These are phyloP conservation scores for Verasper variegatus DNA, from an alignment of 2,113 vertebrate species.

Conservation along the genomic window DNA sequence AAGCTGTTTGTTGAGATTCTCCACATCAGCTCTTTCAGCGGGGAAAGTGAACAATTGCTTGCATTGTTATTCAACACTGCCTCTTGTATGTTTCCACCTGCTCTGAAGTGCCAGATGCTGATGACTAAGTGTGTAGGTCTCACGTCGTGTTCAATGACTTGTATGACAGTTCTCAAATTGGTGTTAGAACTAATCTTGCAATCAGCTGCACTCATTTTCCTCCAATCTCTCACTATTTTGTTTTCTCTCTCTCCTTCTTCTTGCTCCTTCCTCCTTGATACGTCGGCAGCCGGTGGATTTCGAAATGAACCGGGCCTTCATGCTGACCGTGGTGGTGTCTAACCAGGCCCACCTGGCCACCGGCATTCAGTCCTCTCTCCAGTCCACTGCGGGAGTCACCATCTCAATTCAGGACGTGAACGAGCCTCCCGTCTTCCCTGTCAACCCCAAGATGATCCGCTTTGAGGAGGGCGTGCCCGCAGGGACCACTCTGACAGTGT, in stretches of 20 bases:
- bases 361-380: constrained; percentile 95
- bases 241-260: neutral
- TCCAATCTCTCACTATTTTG: constrained; percentile 4
- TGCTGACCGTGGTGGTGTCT: constrained; percentile 96
- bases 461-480: constrained; percentile 93
- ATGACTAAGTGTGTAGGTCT: constrained; percentile 30
- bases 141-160: constrained; percentile 46
- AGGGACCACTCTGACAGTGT: constrained; percentile 90
- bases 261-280: neutral
- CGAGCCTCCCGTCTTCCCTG: constrained; percentile 92
- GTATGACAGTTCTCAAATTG: constrained; percentile 48
- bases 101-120: constrained; percentile 58
- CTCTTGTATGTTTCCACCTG: constrained; percentile 37
- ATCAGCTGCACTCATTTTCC: constrained; percentile 34
- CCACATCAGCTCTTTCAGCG: neutral
- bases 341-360: constrained; percentile 96
- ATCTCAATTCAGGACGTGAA: constrained; percentile 94
- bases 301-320: constrained; percentile 96
- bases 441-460: constrained; percentile 92
- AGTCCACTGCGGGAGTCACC: constrained; percentile 95
- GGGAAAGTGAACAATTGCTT: neutral
- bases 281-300: constrained; percentile 91
- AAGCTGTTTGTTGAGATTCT: neutral
- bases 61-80: constrained; percentile 26
- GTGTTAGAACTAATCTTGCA: constrained; percentile 28